Evolutionary conservation across 1,140 invertebrate genomes (phyloP), one percentile per base, ranked within the genome.

Genomic region (Cherax destructor): DNA sequence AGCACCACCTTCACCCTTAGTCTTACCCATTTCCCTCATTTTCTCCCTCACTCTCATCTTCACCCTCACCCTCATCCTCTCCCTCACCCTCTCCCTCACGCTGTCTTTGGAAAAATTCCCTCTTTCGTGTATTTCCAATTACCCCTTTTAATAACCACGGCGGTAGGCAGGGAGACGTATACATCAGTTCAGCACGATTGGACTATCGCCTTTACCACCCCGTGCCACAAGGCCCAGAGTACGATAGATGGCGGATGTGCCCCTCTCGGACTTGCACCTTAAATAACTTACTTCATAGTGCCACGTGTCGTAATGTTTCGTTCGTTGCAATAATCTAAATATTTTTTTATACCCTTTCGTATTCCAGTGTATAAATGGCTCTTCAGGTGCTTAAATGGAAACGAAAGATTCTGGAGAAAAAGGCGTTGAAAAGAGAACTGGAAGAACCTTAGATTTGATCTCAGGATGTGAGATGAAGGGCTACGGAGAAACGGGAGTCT

Each of bases 81-180:
- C 24, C 16, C 56, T 61, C 41, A 9, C 4, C 41, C 52, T 59
- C 10, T 76, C 6, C 3, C 74, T 24, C 18, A 30, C 86, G 69
- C 47, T 87, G 86, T 87, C 86, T 87, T 87, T 87, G 30, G 86
- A 78, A 79, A 86, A 79, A 87, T 84, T 85, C 88, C 77, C 88
- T 84, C 74, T 85, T 91, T 91, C 88, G 88, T 91, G 81, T 91
- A 91, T 91, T 91, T 91, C 88, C 88, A 91, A 91, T 91, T 91
- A 91, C 88, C 88, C 83, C 83, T 91, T 91, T 91, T 91, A 91
- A 91, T 91, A 91, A 91, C 88, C 88, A 69, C n/a, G 72, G n/a
- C 11, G 10, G 72, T 10, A 0, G 88, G 10, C 9, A 11, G 30
- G 50, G 16, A 41, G 72, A 41, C 72, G 74, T 41, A 91, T 84